A percentile compares a stretch with the other conserved stretches of the same genome.
phyloP scores from a whole-genome alignment of 2,797 vertebrate species.

The Enteromius treurensis region DNA sequence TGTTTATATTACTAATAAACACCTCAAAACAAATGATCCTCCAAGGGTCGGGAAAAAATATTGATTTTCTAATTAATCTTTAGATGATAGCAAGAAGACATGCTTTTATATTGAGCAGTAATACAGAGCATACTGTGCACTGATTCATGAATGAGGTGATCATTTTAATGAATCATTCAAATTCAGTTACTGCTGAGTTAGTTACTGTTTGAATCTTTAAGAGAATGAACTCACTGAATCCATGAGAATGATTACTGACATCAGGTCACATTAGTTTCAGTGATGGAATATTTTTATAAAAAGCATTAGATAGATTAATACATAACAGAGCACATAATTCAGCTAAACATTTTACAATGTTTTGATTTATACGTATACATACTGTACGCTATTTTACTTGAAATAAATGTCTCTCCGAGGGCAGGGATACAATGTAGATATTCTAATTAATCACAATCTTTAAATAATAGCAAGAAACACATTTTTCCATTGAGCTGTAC shows the following conservation, averaged over 20 bases:
- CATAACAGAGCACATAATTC: not conserved
- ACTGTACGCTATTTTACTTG: not conserved
- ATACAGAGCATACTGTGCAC: not conserved
- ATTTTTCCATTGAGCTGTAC: not conserved
- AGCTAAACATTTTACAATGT: not conserved
- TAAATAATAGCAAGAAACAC: not conserved
- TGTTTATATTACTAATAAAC: conserved; percentile 5
- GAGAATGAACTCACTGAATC: conserved; percentile 7
- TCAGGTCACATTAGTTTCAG: conserved; percentile 9
- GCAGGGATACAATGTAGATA: not conserved
- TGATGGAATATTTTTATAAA: conserved; percentile 11
- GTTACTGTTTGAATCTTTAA: conserved; percentile 16
- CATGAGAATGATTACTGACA: not conserved
- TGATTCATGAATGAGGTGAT: conserved; percentile 12
- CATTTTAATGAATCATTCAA: conserved; percentile 13
- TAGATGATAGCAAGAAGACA: not conserved
- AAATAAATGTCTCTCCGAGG: not conserved
- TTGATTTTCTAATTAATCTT: not conserved
- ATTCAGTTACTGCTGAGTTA: not conserved
- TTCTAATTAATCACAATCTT: not conserved
- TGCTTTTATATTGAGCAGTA: not conserved
- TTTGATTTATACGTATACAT: not conserved
- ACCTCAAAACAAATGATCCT: not conserved
- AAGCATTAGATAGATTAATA: not conserved
- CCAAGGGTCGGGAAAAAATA: not conserved